A percentile compares a stretch with the other conserved stretches of the same genome.
Conservation (phyloP, 2,113 vertebrate genomes). For the Pteruthius melanotis region DNA sequence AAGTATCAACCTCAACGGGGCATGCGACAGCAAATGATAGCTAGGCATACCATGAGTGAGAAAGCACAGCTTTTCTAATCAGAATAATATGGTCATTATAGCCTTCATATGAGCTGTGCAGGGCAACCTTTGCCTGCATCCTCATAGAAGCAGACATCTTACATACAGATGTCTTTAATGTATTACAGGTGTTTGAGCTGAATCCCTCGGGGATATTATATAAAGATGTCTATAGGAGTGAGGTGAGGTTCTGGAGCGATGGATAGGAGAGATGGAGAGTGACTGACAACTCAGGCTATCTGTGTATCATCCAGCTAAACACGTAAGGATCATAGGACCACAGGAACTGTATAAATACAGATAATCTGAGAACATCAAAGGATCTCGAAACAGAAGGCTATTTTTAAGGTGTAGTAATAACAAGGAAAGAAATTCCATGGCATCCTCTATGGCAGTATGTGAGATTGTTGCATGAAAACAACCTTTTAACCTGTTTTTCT, state of each 20-base stretch:
- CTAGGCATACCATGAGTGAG: not conserved
- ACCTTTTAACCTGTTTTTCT: not conserved
- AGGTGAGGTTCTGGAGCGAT: not conserved
- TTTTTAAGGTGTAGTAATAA: conserved; percentile 22
- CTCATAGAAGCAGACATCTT: not conserved
- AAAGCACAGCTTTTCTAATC: conserved; percentile 7
- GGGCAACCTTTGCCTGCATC: not conserved
- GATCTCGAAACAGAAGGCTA: not conserved
- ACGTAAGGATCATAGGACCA: not conserved
- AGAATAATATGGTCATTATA: not conserved
- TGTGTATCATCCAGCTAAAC: conserved; percentile 14
- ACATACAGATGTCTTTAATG: not conserved
- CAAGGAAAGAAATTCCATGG: not conserved
- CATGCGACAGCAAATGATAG: not conserved
- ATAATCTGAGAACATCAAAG: not conserved
- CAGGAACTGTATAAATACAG: conserved; percentile 3
- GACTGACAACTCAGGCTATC: conserved; percentile 30
- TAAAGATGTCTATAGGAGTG: not conserved
- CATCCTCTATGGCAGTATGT: not conserved
- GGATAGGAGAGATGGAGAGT: not conserved
- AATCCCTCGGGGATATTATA: not conserved
- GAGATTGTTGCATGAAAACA: not conserved
- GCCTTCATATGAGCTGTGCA: not conserved
- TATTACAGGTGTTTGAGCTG: not conserved
- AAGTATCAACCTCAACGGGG: not conserved